Evolutionary conservation across 2,888 invertebrate species (phyloP).

Genomic region (Pocota personata): DNA sequence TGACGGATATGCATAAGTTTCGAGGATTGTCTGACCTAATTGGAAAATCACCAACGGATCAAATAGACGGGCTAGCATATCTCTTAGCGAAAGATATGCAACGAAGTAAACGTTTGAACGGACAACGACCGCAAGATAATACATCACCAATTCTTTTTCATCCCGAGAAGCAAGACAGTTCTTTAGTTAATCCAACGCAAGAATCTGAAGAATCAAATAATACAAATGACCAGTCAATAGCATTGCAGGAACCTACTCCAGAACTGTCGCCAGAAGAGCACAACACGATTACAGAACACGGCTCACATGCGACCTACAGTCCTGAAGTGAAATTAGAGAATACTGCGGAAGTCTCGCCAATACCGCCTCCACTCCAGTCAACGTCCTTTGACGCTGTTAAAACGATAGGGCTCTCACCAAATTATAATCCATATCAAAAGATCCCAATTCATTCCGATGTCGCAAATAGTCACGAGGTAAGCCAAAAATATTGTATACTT

Average conservation of each 20-base stretch:
- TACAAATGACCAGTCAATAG: neutral
- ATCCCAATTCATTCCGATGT: neutral
- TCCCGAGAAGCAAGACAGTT: conserved; percentile 68
- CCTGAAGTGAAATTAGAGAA: neutral
- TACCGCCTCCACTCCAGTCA: neutral
- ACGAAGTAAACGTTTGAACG: conserved; percentile 76
- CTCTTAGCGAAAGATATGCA: conserved; percentile 82
- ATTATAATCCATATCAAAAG: conserved; percentile 75
- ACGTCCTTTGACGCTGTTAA: conserved; percentile 70
- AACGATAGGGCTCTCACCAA: conserved; percentile 79
- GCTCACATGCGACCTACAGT: neutral
- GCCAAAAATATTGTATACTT: no score
- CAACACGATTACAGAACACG: neutral
- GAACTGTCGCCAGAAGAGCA: neutral
- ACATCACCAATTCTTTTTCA: conserved; percentile 81
- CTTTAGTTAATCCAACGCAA: conserved; percentile 16
- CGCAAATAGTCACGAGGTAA: conserved; percentile 52
- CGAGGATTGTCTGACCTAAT: conserved; percentile 83
- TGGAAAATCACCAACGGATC: conserved; percentile 83
- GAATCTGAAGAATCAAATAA: conserved; percentile 4
- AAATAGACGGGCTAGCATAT: conserved; percentile 84
- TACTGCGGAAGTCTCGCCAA: neutral
- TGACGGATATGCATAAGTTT: conserved; percentile 79
- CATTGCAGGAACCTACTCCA: neutral
- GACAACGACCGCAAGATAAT: conserved; percentile 78